Conservation (phyloP, 2,797 vertebrate genomes). For the Emys orbicularis region DNA sequence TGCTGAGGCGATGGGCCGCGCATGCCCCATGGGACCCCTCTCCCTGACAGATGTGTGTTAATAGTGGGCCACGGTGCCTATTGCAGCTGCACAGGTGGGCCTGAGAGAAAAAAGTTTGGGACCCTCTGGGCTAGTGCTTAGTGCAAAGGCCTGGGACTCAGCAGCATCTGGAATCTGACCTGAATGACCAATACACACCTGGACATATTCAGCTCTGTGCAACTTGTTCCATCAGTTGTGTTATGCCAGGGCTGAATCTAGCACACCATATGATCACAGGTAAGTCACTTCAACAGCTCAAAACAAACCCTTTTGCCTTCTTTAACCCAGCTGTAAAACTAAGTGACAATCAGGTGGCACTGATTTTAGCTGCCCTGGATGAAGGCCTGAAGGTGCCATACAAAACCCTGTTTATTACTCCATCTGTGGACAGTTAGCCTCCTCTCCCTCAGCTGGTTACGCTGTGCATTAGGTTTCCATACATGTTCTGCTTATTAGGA, state of each 20-base stretch:
- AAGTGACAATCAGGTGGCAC: not conserved
- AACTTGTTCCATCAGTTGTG: not conserved
- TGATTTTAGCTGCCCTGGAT: not conserved
- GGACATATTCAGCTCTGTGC: not conserved
- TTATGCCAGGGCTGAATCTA: not conserved
- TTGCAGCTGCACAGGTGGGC: not conserved
- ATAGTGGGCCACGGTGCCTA: not conserved
- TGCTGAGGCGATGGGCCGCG: no score
- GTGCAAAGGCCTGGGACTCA: not conserved
- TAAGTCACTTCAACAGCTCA: not conserved
- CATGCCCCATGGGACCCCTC: no score
- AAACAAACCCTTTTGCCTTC: rapidly evolving
- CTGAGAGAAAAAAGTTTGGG: not conserved
- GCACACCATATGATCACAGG: not conserved
- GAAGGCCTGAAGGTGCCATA: not conserved
- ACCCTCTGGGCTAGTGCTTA: not conserved
- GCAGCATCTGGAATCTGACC: not conserved
- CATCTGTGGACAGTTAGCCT: not conserved
- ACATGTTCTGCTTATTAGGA: not conserved
- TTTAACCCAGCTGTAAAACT: not conserved
- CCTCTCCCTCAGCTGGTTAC: not conserved
- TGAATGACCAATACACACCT: not conserved
- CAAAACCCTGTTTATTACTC: not conserved
- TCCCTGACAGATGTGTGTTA: not conserved
- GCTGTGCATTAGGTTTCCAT: not conserved